Conservation (phyloP, 2,888 invertebrate species). For the Sesamia inferens region DNA sequence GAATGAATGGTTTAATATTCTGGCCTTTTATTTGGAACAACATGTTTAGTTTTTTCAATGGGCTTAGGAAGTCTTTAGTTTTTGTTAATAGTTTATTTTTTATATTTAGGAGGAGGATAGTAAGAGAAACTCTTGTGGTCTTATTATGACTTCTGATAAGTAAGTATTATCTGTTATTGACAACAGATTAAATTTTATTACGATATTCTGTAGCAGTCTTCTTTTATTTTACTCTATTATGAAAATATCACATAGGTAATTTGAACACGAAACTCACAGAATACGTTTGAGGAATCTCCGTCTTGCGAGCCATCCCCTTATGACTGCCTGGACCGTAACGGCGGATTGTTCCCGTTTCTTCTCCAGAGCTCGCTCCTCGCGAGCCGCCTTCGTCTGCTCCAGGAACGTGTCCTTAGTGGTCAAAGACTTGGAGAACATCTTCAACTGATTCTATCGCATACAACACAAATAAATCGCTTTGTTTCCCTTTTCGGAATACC, state of each 20-base stretch:
- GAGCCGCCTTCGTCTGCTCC: slow-evolving; percentile 96
- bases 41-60: no score
- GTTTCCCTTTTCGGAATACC: slow-evolving; percentile 75
- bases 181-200: neutral
- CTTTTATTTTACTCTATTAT: neutral
- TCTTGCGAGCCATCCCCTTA: slow-evolving; percentile 94
- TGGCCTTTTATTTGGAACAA: neutral
- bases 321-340: slow-evolving; percentile 93
- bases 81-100: neutral
- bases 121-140: neutral
- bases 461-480: slow-evolving; percentile 74
- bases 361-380: slow-evolving; percentile 96
- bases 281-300: slow-evolving; percentile 91
- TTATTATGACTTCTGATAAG: neutral
- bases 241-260: neutral
- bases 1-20: neutral
- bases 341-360: slow-evolving; percentile 94
- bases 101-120: neutral
- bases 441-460: slow-evolving; percentile 63
- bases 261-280: slow-evolving; percentile 90
- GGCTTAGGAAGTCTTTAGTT: neutral
- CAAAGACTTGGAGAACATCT: slow-evolving; percentile 84
- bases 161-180: slow-evolving; percentile 1
- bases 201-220: neutral
- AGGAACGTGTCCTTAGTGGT: slow-evolving; percentile 94